Evolutionary conservation across 2,113 vertebrate genomes (phyloP), one percentile per base, ranked within the genome.

Genomic region (Lethenteron reissneri): DNA sequence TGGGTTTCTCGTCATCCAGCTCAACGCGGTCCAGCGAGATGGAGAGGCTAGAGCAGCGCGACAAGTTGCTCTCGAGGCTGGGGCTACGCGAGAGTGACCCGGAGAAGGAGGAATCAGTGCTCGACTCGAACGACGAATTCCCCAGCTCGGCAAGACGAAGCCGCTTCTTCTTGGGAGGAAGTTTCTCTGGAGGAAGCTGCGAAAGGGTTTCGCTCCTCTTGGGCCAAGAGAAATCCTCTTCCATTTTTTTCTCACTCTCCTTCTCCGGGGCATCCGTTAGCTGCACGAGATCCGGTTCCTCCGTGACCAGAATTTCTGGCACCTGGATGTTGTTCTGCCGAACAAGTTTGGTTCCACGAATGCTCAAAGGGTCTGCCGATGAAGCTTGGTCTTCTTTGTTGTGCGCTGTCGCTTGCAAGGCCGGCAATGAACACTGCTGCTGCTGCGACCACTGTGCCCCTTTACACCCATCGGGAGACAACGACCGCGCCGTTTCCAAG

Each of bases 301-400:
- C 92, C 2, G 94, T 99, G 71, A 99, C 94, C 74, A 97, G 77
- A 75, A 99, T 99, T 80, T 99, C 94, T 70, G 94, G 94, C 71
- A 99, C 92, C 74, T 96, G 92, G 75, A 99, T 97, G 75, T 94
- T 94, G 77, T 85, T 92, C 76, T 99, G 94, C 13, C 92, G 89
- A 73, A 96, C 88, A 0, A 99, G 84, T 60, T 88, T 85, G 88
- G 84, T 82, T 57, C 85, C 83, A 71, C 79, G 79, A 71, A 73
- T 60, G 70, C 78, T 56, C 10, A 75, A 83, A 56, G 77, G 9
- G 2, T 75, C 62, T 74, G 79, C 79, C 75, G 86, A 78, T 57
- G 80, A 74, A 74, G 76, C 79, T 1, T 80, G 75, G 72, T 85
- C 83, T 2, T 58, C 74, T 12, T 62, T 69, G 71, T 78, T 84